Percentiles rank a stretch among this genome's conserved stretches.
Evolutionary conservation across 1,140 invertebrate genomes (phyloP).

Genomic region (Megalonaias nervosa): DNA sequence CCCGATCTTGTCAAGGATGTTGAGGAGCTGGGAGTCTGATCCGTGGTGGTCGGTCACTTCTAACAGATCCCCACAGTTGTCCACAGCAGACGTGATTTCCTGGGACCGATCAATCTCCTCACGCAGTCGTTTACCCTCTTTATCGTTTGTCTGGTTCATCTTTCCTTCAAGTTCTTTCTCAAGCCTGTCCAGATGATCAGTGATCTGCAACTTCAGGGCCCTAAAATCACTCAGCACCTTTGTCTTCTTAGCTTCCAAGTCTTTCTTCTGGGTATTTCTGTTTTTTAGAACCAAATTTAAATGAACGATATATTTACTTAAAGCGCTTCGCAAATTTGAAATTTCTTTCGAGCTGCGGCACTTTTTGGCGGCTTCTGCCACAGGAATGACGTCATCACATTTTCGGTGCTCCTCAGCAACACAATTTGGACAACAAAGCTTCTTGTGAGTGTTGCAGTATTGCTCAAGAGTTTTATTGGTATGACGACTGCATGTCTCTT

Average conservation of each 20-base stretch:
- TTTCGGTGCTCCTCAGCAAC: constrained; percentile 16
- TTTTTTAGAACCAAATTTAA: constrained; percentile 19
- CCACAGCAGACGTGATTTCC: constrained; percentile 23
- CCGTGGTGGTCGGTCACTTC: constrained; percentile 18
- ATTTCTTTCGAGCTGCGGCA: constrained; percentile 4
- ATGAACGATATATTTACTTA: constrained; percentile 20
- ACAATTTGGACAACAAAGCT: constrained; percentile 21
- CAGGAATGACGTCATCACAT: constrained; percentile 21
- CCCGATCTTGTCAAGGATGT: constrained; percentile 22
- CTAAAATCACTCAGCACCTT: constrained; percentile 25
- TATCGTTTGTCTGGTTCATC: constrained; percentile 22
- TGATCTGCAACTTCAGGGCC: constrained; percentile 15
- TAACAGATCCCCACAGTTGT: constrained; percentile 15
- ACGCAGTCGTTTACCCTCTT: constrained; percentile 26
- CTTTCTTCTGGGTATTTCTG: constrained; percentile 12
- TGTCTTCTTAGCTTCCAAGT: constrained; percentile 29
- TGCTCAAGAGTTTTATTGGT: constrained; percentile 13
- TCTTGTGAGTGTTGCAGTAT: constrained; percentile 22
- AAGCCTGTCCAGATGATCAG: constrained; percentile 31
- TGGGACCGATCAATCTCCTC: constrained; percentile 18
- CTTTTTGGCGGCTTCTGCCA: constrained; percentile 20
- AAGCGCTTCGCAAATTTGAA: constrained; percentile 5
- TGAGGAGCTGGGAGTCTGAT: constrained; percentile 28
- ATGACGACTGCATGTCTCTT: constrained; percentile 21
- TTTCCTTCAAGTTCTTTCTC: constrained; percentile 22